Base-by-base conservation (phyloP, 2,797 vertebrate genomes). In the Carduelis carduelis region DNA sequence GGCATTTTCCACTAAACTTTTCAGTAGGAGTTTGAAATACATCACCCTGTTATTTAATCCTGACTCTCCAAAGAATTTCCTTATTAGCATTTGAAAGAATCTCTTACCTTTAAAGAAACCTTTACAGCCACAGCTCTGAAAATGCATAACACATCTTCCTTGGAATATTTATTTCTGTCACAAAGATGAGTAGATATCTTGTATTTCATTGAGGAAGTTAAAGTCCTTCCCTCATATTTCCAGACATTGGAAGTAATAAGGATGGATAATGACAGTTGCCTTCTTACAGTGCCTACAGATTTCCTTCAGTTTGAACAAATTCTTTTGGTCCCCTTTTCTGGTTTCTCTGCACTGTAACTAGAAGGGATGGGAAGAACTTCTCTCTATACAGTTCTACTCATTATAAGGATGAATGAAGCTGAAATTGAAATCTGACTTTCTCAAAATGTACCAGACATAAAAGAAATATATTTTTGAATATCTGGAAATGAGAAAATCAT, bases 41-140 rank as follows among this genome's bases (percentile, higher is more conserved):
- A 64, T 93, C 64, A 59, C 39, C 56, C 46, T 76, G 30, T 30
- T 87, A 66, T 83, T 94, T 90, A 92, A 89, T 60, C 35, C 56
- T 17, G 19, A 44, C 47, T 89, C 43, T 87, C 75, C 23, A 70
- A 80, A 91, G 68, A 82, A 70, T 74, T 81, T 56, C 17, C 53
- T 64, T 78, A 82, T 86, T 87, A 89, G 19, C 64, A 92, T 87
- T 83, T 92, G 69, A 89, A 94, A 94, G 82, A 60, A 83, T 64
- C 23, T 13, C 7, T 63, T 93, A 74, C 87, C 41, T 94, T 85
- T 66, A 83, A 52, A 83, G 34, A 82, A 92, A 85, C 12, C 52
- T 91, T 94, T 87, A 34, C 14, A 83, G 49, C 10, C 46, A 44
- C 34, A 26, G 8, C 63, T 89, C 70, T 83, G 60, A 59, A 74